Base-by-base conservation (phyloP, 2,113 vertebrate species). In the Morone chrysops region DNA sequence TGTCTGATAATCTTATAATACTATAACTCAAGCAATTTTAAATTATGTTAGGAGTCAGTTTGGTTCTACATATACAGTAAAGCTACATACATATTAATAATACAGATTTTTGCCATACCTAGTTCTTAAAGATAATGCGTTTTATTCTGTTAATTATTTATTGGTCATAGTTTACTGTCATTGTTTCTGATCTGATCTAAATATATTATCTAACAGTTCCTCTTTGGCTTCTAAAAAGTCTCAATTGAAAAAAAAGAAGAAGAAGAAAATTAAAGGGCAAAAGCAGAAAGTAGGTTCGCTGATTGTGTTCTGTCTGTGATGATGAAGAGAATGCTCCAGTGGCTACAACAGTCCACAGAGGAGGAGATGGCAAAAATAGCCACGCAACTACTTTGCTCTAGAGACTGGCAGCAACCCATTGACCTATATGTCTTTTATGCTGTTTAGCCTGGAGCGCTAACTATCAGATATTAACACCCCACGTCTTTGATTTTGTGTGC, bases 391-490 rank as follows among this genome's bases (percentile, higher is more conserved):
- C 70, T 84, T 80, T 82, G 40, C 86, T 85, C 90, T 53, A 62
- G 92, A 92, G 91, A 92, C 87, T 67, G 79, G 79, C 59, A 50
- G 66, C 88, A 92, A 94, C 93, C 91, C 93, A 84, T 73, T 94
- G 92, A 94, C 93, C 93, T 90, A 83, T 63, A 92, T 94, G 93
- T 90, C 84, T 93, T 92, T 92, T 87, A 87, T 88, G 81, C 79
- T 83, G 83, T 91, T 91, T 92, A 76, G 93, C 93, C 90, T 50
- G 9, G 45, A 90, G 94, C 86, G 41, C 80, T 71, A 74, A 87
- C 84, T 86, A 93, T 92, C 85, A 93, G 82, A 94, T 89, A 93
- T 95, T 94, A 94, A 92, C 83, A 89, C 56, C 70, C 80, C 57
- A 62, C 70, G 43, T 81, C 66, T 90, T 82, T 89, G 92, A 94